phyloP scores from a whole-genome alignment of 1,140 invertebrate genomes.

The Acromyrmex echinatior region DNA sequence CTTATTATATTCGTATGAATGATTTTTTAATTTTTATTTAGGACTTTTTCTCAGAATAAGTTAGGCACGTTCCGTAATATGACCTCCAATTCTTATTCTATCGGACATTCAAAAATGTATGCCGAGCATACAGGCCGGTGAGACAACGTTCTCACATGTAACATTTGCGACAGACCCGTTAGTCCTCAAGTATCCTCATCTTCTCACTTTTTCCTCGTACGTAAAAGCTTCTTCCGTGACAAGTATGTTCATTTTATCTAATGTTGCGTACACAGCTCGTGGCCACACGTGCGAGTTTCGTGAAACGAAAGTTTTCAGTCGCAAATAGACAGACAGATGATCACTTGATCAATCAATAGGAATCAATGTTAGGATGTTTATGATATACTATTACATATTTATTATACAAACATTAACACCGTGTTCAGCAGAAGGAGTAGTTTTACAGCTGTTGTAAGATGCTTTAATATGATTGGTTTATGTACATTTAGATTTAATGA shows the following conservation, averaged over 20 bases:
- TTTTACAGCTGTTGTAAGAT: no score
- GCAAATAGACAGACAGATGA: slow-evolving; percentile 8
- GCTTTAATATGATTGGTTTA: no score
- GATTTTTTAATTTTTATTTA: slow-evolving; percentile 2
- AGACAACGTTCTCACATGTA: slow-evolving; percentile 38
- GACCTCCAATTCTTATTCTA: slow-evolving; percentile 26
- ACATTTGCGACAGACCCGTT: slow-evolving; percentile 61
- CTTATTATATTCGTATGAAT: neutral
- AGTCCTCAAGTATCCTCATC: slow-evolving; percentile 44
- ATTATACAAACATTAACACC: neutral
- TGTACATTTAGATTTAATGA: no score
- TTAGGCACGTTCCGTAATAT: neutral
- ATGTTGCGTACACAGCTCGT: neutral
- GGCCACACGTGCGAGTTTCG: slow-evolving; percentile 20
- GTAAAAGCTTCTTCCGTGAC: slow-evolving; percentile 18
- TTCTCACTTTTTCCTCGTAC: slow-evolving; percentile 27
- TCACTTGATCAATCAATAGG: slow-evolving; percentile 47
- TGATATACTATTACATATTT: slow-evolving; percentile 4
- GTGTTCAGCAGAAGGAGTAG: no score
- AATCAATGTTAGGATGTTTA: slow-evolving; percentile 3
- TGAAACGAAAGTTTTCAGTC: neutral
- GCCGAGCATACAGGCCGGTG: slow-evolving; percentile 12
- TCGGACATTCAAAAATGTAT: slow-evolving; percentile 45
- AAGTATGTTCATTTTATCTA: slow-evolving; percentile 34
- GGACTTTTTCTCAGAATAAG: neutral